Conservation (phyloP, 2,113 vertebrate species). For the Poeciliopsis turrubarensis region DNA sequence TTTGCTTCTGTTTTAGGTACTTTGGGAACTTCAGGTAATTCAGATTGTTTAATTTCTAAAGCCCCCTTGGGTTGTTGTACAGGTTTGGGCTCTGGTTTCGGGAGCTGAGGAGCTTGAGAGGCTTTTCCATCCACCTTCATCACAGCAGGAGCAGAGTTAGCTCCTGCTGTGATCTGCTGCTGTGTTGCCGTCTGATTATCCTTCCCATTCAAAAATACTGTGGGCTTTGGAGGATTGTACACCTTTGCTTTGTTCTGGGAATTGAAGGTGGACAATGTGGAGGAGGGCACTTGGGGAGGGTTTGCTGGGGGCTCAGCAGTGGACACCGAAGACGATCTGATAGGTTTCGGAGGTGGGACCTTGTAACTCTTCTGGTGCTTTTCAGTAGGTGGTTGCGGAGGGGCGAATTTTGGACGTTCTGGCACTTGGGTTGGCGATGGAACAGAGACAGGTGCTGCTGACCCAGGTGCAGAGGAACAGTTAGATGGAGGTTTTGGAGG, state of each 20-base stretch:
- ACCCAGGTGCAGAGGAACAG: slow-evolving; percentile 61
- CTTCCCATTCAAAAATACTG: slow-evolving; percentile 39
- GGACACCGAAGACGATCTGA: slow-evolving; percentile 72
- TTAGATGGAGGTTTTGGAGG: slow-evolving; percentile 73
- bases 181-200: slow-evolving; percentile 53
- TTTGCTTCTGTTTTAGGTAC: background rate
- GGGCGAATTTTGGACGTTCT: slow-evolving; percentile 60
- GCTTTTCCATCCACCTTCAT: slow-evolving; percentile 51
- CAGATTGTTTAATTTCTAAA: slow-evolving; percentile 30
- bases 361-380: slow-evolving; percentile 73
- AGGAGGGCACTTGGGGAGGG: slow-evolving; percentile 40
- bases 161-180: slow-evolving; percentile 68
- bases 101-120: slow-evolving; percentile 29
- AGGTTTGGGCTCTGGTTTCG: slow-evolving; percentile 60
- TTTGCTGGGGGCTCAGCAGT: slow-evolving; percentile 64
- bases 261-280: slow-evolving; percentile 79
- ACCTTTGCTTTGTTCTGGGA: slow-evolving; percentile 78
- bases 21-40: slow-evolving; percentile 13
- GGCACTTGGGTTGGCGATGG: slow-evolving; percentile 24
- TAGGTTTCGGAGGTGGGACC: slow-evolving; percentile 75
- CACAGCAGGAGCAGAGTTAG: slow-evolving; percentile 30
- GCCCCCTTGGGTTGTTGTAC: slow-evolving; percentile 44
- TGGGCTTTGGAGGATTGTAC: slow-evolving; percentile 61
- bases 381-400: slow-evolving; percentile 70
- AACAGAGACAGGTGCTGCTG: slow-evolving; percentile 65